Percentiles rank a stretch among this genome's conserved stretches.
Conservation (phyloP, 2,888 invertebrate species). For the Andrena hattorfiana region DNA sequence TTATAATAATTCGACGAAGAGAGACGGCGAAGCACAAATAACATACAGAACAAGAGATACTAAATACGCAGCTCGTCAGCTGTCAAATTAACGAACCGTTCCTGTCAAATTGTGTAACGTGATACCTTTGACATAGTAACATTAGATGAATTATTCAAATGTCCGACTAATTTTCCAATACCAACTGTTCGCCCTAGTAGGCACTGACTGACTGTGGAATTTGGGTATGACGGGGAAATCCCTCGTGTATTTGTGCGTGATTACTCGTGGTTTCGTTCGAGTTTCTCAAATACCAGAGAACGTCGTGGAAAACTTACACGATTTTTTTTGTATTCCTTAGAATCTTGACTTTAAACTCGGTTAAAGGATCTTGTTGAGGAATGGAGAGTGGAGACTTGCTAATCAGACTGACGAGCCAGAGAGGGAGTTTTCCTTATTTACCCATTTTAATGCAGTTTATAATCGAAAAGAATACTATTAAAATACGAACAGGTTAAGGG, state of each 20-base stretch:
- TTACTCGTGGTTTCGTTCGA: conserved; percentile 18
- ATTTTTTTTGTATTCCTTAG: conserved; percentile 23
- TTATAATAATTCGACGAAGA: neutral
- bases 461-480: no score
- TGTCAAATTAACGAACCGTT: conserved; percentile 82
- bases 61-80: conserved; percentile 77
- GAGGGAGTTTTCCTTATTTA: neutral
- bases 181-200: conserved; percentile 59
- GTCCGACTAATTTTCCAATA: conserved; percentile 66
- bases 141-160: conserved; percentile 80
- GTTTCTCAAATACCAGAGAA: neutral
- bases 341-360: neutral
- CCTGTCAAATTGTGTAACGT: conserved; percentile 81
- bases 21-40: neutral
- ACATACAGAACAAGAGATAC: conserved; percentile 23
- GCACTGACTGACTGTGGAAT: conserved; percentile 42
- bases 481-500: no score
- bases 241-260: conserved; percentile 58
- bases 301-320: neutral
- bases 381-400: neutral
- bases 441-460: neutral
- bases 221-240: conserved; percentile 37
- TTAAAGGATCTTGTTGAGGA: conserved; percentile 21
- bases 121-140: conserved; percentile 79
- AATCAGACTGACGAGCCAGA: neutral